Evolutionary conservation across 2,888 invertebrate species (phyloP).

Genomic region (Caenorhabditis auriculariae): DNA sequence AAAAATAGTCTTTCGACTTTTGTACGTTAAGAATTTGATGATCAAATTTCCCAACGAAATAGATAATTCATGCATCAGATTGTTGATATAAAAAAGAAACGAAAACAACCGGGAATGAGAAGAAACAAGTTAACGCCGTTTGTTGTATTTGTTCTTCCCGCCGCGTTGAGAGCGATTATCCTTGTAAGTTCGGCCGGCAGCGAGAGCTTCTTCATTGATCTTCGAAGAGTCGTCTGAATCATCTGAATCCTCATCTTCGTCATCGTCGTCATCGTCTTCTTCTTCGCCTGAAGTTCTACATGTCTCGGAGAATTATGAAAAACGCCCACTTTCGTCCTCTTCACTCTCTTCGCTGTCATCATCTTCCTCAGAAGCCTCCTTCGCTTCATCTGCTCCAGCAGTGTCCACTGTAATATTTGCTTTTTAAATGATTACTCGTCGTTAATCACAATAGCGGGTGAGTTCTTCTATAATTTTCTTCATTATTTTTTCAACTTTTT

Average conservation of each 20-base stretch:
- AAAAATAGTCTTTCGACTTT: too few species aligned
- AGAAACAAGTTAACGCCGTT: conserved; percentile 36
- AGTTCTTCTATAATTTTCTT: too few species aligned
- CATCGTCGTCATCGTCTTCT: conserved; percentile 21
- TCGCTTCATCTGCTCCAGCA: conserved; percentile 31
- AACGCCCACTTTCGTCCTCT: conserved; percentile 7
- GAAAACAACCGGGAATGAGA: too few species aligned
- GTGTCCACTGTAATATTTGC: conserved; percentile 30
- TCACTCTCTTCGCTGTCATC: conserved; percentile 14
- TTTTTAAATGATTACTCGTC: conserved; percentile 1
- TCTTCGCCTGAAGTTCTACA: conserved; percentile 1
- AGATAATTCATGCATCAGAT: too few species aligned
- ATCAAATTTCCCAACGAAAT: too few species aligned
- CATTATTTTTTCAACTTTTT: too few species aligned
- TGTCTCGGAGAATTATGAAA: background rate
- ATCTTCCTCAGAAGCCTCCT: conserved; percentile 13
- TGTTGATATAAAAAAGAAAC: too few species aligned
- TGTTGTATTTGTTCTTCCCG: conserved; percentile 45
- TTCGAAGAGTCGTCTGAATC: conserved; percentile 22
- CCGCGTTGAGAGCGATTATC: conserved; percentile 27
- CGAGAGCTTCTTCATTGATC: conserved; percentile 44
- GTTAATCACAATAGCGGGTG: background rate
- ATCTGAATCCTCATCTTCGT: conserved; percentile 11
- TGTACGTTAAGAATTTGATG: too few species aligned
- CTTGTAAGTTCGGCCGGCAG: conserved; percentile 38